Base-by-base conservation (phyloP, 2,888 invertebrate species). In the Acleris laterana region DNA sequence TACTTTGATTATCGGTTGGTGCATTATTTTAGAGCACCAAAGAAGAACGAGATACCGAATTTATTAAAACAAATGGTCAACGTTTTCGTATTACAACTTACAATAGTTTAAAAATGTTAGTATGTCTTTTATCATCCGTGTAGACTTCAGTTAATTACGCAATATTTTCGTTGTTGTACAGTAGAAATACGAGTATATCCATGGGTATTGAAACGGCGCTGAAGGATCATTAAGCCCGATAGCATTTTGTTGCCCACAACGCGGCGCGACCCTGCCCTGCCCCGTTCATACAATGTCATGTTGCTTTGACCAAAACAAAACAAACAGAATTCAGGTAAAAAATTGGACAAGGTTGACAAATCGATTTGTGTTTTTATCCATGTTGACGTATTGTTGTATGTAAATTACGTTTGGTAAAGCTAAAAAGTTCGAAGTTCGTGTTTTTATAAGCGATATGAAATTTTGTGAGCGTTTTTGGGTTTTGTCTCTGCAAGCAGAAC, bases 371-470 rank as follows among this genome's bases (percentile, higher is more conserved):
- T 55, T 16, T 19, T 53, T 38, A 38, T 42, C 20, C 55, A 11
- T 38, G 55, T 55, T 42, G 42, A 55, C 55, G 42, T 46, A 17
- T 16, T 46, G 13, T 13, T 38, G 38, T 19, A 19, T 38, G 53
- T 53, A 38, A 77, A 76, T 75, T 76, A 75, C 72, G 73, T 80
- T 80, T 82, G 78, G 80, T 71, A 74, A 78, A 82, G 78, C 77
- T 70, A 74, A 76, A 76, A 77, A 77, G 77, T 74, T 17, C 6
- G 6, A 46, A 5, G 7, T 46, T 38, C 38, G 13, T 38, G 38
- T 13, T 38, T 38, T 46, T 46, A 46, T 46, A n/a, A n/a, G 7
- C 5, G 46, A 46, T 46, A 46, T 17, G 5, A 16, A 32, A 32
- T 13, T 13, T 38, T 38, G 38, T 4, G 38, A 3, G 38, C 38